phyloP scores from a whole-genome alignment of 2,888 invertebrate species.

The Drosophila formosana region DNA sequence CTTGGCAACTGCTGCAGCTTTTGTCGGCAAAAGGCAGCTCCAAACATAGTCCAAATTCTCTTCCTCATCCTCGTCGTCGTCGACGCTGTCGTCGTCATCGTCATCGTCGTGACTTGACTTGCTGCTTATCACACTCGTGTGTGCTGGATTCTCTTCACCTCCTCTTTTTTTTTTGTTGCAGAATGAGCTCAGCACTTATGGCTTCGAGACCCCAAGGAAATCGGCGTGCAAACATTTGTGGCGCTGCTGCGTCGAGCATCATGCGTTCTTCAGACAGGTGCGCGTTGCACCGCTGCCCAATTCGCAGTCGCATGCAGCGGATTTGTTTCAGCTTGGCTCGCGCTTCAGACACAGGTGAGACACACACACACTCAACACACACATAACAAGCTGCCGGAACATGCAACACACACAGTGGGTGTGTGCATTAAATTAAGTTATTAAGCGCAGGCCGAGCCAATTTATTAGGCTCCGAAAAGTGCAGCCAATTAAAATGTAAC shows the following conservation, averaged over 20 bases:
- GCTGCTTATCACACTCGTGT: slow-evolving; percentile 69
- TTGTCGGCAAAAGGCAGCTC: slow-evolving; percentile 44
- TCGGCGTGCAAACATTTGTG: slow-evolving; percentile 97
- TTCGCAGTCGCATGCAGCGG: slow-evolving; percentile 87
- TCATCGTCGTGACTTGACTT: slow-evolving; percentile 47
- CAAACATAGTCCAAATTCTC: slow-evolving; percentile 6
- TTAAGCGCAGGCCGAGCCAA: slow-evolving; percentile 42
- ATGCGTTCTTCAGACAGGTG: slow-evolving; percentile 95
- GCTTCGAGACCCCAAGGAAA: slow-evolving; percentile 96
- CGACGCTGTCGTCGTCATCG: slow-evolving; percentile 26
- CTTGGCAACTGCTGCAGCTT: slow-evolving; percentile 59
- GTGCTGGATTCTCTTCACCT: slow-evolving; percentile 20
- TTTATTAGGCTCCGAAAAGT: slow-evolving; percentile 32
- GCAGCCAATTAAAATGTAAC: slow-evolving; percentile 75
- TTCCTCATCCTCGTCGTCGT: slow-evolving; percentile 21
- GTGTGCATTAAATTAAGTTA: slow-evolving; percentile 57
- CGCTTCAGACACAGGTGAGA: slow-evolving; percentile 91
- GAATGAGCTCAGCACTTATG: slow-evolving; percentile 98
- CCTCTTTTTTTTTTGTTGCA: slow-evolving; percentile 80
- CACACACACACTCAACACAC: neutral
- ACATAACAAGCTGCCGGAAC: slow-evolving; percentile 57
- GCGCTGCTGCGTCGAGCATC: slow-evolving; percentile 98
- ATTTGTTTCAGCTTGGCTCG: slow-evolving; percentile 92
- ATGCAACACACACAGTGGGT: slow-evolving; percentile 19
- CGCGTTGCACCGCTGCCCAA: slow-evolving; percentile 90